Percentiles rank a stretch among this genome's conserved stretches.
Evolutionary conservation across 2,888 invertebrate genomes (phyloP).

Genomic region (Drosophila sordidula): DNA sequence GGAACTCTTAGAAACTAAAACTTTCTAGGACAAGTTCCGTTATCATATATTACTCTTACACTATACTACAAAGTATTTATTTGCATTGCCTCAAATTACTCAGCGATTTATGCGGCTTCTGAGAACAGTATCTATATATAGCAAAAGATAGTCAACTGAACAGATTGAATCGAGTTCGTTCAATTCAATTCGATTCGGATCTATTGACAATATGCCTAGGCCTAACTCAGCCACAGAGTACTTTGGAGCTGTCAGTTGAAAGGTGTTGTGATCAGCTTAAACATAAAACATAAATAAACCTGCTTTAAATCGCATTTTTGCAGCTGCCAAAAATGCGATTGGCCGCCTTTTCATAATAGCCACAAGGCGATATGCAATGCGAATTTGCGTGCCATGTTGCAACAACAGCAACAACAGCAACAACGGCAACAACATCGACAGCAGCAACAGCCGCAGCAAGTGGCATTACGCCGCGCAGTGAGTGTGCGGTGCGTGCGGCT

Average conservation of each 20-base stretch:
- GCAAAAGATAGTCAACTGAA: not conserved
- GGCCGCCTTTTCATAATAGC: slow-evolving; percentile 13
- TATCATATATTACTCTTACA: too few species aligned
- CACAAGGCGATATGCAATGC: slow-evolving; percentile 19
- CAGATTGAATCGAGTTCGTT: slow-evolving; percentile 9
- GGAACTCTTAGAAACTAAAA: too few species aligned
- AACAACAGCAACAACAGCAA: not conserved
- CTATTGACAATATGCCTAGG: not conserved
- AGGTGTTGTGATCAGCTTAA: slow-evolving; percentile 16
- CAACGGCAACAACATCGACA: too few species aligned
- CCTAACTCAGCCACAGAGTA: not conserved
- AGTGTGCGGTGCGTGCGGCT: slow-evolving; percentile 21
- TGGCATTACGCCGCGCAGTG: slow-evolving; percentile 12
- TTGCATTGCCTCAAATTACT: slow-evolving; percentile 9
- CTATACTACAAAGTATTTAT: too few species aligned
- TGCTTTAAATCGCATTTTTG: slow-evolving; percentile 15
- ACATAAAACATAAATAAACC: slow-evolving; percentile 3
- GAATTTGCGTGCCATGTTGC: slow-evolving; percentile 20
- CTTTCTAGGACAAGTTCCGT: too few species aligned
- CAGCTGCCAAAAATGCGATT: slow-evolving; percentile 39
- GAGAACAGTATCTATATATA: slow-evolving; percentile 2
- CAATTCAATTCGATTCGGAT: not conserved
- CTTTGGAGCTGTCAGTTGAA: slow-evolving; percentile 7
- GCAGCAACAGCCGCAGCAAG: not conserved
- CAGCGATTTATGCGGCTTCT: slow-evolving; percentile 6